A percentile compares a stretch with the other conserved stretches of the same genome.
Evolutionary conservation across 2,888 invertebrate genomes (phyloP).

Genomic region (Lithosia quadra): DNA sequence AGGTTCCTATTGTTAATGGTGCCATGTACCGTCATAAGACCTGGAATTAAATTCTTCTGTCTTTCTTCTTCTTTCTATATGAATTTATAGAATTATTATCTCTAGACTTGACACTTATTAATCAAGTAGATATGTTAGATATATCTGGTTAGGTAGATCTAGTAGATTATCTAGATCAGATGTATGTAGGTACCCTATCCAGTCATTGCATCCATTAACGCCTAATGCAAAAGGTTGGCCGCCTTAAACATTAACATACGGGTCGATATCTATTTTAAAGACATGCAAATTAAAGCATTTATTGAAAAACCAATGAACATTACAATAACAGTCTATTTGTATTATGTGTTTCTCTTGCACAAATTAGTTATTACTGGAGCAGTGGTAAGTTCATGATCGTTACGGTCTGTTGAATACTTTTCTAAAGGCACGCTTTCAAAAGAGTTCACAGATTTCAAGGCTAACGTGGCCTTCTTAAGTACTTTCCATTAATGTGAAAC

Average conservation of each 20-base stretch:
- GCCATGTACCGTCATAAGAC: too few species aligned
- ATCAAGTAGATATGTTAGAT: too few species aligned
- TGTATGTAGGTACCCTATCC: too few species aligned
- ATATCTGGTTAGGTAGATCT: too few species aligned
- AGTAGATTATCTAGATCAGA: too few species aligned
- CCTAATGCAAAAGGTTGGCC: background rate
- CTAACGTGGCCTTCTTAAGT: slow-evolving; percentile 65
- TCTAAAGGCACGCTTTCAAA: slow-evolving; percentile 79
- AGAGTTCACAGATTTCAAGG: slow-evolving; percentile 76
- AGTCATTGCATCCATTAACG: rapidly evolving
- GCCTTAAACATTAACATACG: background rate
- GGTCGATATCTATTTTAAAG: background rate
- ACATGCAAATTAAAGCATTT: background rate
- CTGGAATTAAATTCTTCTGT: too few species aligned
- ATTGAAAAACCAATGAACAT: background rate
- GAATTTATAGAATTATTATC: too few species aligned
- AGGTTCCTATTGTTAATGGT: too few species aligned
- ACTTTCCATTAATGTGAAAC: slow-evolving; percentile 56
- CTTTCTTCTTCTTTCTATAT: too few species aligned
- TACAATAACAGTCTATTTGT: slow-evolving; percentile 4
- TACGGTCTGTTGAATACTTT: slow-evolving; percentile 74
- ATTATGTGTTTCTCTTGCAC: slow-evolving; percentile 43
- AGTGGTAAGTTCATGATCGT: slow-evolving; percentile 82
- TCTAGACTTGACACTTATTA: too few species aligned
- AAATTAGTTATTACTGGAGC: slow-evolving; percentile 46